Evolutionary conservation across 2,797 vertebrate genomes (phyloP), one percentile per base, ranked within the genome.

Genomic region (Oreochromis grahami): DNA sequence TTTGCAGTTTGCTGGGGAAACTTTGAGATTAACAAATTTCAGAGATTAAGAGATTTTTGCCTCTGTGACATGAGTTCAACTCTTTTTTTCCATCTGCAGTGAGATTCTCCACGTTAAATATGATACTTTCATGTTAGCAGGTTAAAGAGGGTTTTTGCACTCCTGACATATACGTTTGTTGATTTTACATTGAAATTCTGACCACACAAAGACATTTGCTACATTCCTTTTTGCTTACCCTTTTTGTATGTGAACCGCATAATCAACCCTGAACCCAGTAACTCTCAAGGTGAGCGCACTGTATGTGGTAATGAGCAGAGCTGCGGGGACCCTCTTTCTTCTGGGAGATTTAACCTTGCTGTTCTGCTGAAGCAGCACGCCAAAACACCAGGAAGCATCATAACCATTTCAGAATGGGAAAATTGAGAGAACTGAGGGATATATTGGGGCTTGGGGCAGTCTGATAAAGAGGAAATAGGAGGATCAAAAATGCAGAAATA

Each of bases 311-410:
- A 87, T 74, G 80, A 81, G 81, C 29, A 58, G 52, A 84, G 63
- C 87, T 79, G 88, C 86, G 26, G 93, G 90, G 82, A 88, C 70
- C 77, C 83, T 87, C 79, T 85, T 82, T 83, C 90, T 84, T 92
- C 86, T 85, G 79, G 77, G 76, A 88, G 88, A 86, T 88, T 90
- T 91, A 94, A 93, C 93, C 93, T 96, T 94, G 91, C 86, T 87
- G 83, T 76, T 87, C 70, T 91, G 94, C 94, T 95, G 95, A 95
- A 87, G 79, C 90, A 92, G 95, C 93, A 89, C 78, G 91, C 36
- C 74, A 48, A 88, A 91, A 84, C 89, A 81, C 85, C 82, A 21
- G 91, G 90, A 91, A 83, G 79, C 76, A 53, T 81, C 45, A n/a
- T 51, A 11, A 34, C 34, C 41, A 29, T 58, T 74, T 83, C 77